Evolutionary conservation across 1,140 invertebrate genomes (phyloP).

Genomic region (Globodera ellingtonae): DNA sequence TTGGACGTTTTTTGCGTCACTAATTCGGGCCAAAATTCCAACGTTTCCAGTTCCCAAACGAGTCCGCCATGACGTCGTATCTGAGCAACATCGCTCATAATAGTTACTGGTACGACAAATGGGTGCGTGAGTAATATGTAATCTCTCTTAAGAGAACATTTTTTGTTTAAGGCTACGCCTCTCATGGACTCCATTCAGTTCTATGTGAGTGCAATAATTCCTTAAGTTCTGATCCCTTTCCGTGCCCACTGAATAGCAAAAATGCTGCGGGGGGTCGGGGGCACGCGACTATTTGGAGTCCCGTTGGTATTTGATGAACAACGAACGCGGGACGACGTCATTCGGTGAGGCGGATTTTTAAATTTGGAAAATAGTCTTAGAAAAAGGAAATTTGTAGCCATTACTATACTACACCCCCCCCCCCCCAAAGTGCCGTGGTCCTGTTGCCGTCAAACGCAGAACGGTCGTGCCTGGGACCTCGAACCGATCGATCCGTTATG

Average conservation of each 20-base stretch:
- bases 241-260: conserved; percentile 50
- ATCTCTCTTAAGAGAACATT: neutral
- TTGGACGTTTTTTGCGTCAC: too few species aligned
- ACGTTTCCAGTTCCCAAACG: conserved; percentile 53
- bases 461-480: conserved; percentile 57
- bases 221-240: neutral
- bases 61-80: conserved; percentile 53
- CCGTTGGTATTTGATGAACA: conserved; percentile 65
- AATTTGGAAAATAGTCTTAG: neutral
- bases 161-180: conserved; percentile 27
- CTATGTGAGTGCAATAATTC: conserved; percentile 47
- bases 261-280: conserved; percentile 60
- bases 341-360: conserved; percentile 31
- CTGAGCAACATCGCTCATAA: conserved; percentile 60
- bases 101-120: conserved; percentile 59
- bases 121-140: conserved; percentile 40
- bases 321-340: conserved; percentile 56
- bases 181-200: conserved; percentile 60
- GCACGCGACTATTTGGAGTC: conserved; percentile 58
- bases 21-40: conserved; percentile 9
- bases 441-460: conserved; percentile 60
- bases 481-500: conserved; percentile 61
- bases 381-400: neutral
- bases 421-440: conserved; percentile 49
- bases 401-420: neutral